phyloP scores from a whole-genome alignment of 2,888 invertebrate genomes.

The Drosophila tanythrix region DNA sequence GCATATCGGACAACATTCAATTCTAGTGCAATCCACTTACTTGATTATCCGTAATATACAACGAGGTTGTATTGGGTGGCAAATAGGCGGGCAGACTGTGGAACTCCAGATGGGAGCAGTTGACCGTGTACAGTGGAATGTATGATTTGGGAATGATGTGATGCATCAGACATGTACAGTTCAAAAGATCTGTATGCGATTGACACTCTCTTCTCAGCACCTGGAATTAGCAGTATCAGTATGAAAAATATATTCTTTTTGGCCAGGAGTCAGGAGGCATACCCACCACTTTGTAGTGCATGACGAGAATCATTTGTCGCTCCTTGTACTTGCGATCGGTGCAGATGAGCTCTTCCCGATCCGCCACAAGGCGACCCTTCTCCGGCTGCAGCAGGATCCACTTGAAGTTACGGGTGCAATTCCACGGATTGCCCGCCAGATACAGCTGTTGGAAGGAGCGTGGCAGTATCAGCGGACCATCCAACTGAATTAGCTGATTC shows the following conservation, averaged over 20 bases:
- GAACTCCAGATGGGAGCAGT: slow-evolving; percentile 82
- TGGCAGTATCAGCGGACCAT: slow-evolving; percentile 79
- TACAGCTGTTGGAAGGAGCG: slow-evolving; percentile 78
- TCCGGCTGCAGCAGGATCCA: slow-evolving; percentile 82
- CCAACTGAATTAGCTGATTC: slow-evolving; percentile 83
- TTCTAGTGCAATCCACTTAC: slow-evolving; percentile 49
- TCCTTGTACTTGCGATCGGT: slow-evolving; percentile 83
- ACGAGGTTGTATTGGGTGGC: slow-evolving; percentile 83
- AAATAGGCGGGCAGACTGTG: slow-evolving; percentile 81
- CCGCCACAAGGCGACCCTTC: slow-evolving; percentile 77
- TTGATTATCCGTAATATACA: slow-evolving; percentile 82
- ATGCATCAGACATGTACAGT: slow-evolving; percentile 84
- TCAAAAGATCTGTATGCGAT: slow-evolving; percentile 79
- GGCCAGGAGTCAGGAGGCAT: background rate
- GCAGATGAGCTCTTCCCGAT: slow-evolving; percentile 82
- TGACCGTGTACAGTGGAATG: slow-evolving; percentile 83
- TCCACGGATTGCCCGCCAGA: slow-evolving; percentile 84
- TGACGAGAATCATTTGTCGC: slow-evolving; percentile 81
- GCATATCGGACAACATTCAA: too few species aligned
- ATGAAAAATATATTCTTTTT: too few species aligned
- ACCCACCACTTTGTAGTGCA: slow-evolving; percentile 83
- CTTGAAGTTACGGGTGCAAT: slow-evolving; percentile 83
- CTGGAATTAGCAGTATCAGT: slow-evolving; percentile 10
- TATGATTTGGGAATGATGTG: slow-evolving; percentile 81
- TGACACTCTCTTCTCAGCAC: slow-evolving; percentile 73